phyloP scores from a whole-genome alignment of 2,888 invertebrate species.

The Corbicula japonica region DNA sequence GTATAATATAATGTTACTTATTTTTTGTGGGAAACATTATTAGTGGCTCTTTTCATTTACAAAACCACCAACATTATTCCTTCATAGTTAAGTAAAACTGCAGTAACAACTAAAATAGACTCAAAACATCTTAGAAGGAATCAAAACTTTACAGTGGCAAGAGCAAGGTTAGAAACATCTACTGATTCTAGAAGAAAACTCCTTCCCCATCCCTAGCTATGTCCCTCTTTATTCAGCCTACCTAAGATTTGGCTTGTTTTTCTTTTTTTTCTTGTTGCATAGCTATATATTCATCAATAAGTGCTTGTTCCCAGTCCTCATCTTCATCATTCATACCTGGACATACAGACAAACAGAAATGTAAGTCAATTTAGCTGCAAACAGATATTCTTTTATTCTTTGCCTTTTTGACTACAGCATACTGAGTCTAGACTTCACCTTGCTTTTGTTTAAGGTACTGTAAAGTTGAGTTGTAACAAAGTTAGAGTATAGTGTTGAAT shows the following conservation, averaged over 20 bases:
- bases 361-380: constrained; percentile 15
- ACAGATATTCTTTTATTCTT: too few relatives aligned
- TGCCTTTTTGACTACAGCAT: too few relatives aligned
- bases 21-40: neutral
- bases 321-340: constrained; percentile 60
- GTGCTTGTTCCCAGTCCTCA: constrained; percentile 69
- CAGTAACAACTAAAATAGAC: too few relatives aligned
- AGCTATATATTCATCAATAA: constrained; percentile 68
- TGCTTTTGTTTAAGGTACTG: too few relatives aligned
- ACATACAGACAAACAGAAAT: constrained; percentile 28
- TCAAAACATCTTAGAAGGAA: neutral
- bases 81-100: too few relatives aligned
- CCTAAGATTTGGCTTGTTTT: constrained; percentile 54
- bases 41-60: neutral
- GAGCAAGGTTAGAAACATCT: neutral
- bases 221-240: constrained; percentile 47
- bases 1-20: too few relatives aligned
- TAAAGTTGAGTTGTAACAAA: too few relatives aligned
- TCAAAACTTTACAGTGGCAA: neutral
- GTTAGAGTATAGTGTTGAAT: too few relatives aligned
- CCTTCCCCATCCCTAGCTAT: constrained; percentile 15
- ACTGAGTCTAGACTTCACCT: too few relatives aligned
- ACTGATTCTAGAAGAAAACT: constrained; percentile 10
- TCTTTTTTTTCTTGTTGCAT: constrained; percentile 61
- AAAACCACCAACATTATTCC: too few relatives aligned